Percentiles rank a stretch among this genome's conserved stretches.
These are phyloP conservation scores for Antedon mediterranea DNA, from an alignment of 53 echinoderm and acorn worm species.

Conservation along the genomic window DNA sequence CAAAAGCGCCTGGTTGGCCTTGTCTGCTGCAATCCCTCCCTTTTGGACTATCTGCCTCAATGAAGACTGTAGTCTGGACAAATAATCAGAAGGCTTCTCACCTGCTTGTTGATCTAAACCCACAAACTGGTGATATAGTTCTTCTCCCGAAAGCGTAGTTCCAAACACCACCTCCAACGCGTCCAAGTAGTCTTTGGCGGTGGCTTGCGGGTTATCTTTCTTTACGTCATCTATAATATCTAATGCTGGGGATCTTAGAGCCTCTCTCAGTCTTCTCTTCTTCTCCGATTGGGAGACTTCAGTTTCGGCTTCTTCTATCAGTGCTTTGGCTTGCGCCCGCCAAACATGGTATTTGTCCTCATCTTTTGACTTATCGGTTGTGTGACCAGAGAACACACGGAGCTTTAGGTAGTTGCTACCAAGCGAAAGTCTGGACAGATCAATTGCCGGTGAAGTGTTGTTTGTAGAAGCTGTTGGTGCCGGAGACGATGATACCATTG, in stretches of 20 bases:
- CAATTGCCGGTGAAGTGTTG: too few species aligned
- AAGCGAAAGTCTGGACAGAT: not conserved
- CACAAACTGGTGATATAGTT: conserved; percentile 24
- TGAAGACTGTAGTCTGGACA: conserved; percentile 10
- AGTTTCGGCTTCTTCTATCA: conserved; percentile 25
- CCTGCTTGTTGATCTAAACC: conserved; percentile 10
- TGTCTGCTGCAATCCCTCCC: not conserved
- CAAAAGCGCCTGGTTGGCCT: too few species aligned
- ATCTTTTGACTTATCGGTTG: not conserved
- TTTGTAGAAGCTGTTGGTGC: not conserved
- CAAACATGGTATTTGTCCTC: conserved; percentile 15
- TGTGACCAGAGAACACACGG: conserved; percentile 13
- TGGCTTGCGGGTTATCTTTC: too few species aligned
- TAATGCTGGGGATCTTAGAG: conserved; percentile 20
- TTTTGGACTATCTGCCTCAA: conserved; percentile 21
- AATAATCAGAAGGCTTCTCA: conserved; percentile 23
- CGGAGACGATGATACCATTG: not conserved
- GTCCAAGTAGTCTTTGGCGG: conserved; percentile 16
- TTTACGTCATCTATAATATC: conserved; percentile 18
- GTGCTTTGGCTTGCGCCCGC: conserved; percentile 16
- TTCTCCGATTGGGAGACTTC: conserved; percentile 14
- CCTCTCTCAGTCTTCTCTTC: conserved; percentile 23
- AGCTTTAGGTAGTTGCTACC: conserved; percentile 13
- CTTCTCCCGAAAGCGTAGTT: conserved; percentile 24
- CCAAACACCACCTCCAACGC: conserved; percentile 37